These are phyloP conservation scores for Atherix ibis DNA, from an alignment of 2,888 invertebrate genomes.

Conservation along the genomic window DNA sequence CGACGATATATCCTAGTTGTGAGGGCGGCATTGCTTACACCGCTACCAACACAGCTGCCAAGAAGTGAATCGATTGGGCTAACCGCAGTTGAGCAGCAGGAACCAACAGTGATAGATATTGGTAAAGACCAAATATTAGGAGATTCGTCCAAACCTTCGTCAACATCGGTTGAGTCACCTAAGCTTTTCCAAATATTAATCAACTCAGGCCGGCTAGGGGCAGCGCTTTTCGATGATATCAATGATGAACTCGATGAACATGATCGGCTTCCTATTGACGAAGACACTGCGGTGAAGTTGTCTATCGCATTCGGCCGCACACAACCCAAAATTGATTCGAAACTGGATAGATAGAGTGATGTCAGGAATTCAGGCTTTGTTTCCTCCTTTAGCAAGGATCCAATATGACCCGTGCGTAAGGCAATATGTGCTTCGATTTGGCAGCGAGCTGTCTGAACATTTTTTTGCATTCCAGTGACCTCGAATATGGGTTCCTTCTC, in stretches of 20 bases:
- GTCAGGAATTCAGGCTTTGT: slow-evolving; percentile 46
- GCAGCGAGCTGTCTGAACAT: slow-evolving; percentile 86
- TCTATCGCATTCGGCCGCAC: background rate
- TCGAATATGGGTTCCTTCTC: slow-evolving; percentile 99
- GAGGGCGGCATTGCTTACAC: slow-evolving; percentile 6
- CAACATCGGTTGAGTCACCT: slow-evolving; percentile 50
- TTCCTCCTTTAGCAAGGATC: slow-evolving; percentile 23
- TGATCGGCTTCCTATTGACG: slow-evolving; percentile 46
- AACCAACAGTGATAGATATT: slow-evolving; percentile 41
- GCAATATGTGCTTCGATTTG: slow-evolving; percentile 99
- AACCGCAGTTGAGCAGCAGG: slow-evolving; percentile 40
- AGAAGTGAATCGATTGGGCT: slow-evolving; percentile 49
- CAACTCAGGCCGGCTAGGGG: slow-evolving; percentile 50
- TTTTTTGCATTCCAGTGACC: slow-evolving; percentile 92
- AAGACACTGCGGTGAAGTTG: background rate
- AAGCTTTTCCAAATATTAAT: slow-evolving; percentile 62
- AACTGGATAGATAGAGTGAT: slow-evolving; percentile 54
- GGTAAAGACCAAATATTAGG: slow-evolving; percentile 70
- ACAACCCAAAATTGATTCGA: slow-evolving; percentile 36
- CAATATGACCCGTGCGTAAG: slow-evolving; percentile 62
- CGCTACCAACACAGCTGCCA: slow-evolving; percentile 20
- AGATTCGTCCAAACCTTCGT: slow-evolving; percentile 76
- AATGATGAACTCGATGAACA: slow-evolving; percentile 49
- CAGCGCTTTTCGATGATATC: slow-evolving; percentile 48
- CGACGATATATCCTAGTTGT: slow-evolving; percentile 31